phyloP scores from a whole-genome alignment of 2,888 invertebrate genomes.

The Cheilosia urbana region DNA sequence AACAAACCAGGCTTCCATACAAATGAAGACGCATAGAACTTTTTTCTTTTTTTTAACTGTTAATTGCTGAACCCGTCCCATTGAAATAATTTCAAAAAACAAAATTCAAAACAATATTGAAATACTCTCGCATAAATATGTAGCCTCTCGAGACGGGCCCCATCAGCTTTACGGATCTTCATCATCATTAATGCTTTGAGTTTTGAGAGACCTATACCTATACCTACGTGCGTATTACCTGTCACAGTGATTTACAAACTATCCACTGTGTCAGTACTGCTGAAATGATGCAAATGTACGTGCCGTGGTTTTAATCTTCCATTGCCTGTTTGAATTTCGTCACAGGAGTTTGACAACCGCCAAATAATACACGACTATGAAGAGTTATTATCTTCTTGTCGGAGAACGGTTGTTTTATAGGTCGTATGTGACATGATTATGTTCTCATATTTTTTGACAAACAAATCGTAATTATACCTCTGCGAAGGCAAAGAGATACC shows the following conservation, averaged over 20 bases:
- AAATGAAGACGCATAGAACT: constrained; percentile 50
- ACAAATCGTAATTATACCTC: constrained; percentile 62
- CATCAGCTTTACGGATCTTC: constrained; percentile 27
- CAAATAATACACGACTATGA: constrained; percentile 5
- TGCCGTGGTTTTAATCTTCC: constrained; percentile 45
- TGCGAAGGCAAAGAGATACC: background rate
- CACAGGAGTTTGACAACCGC: constrained; percentile 43
- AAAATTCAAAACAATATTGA: background rate
- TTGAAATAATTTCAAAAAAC: constrained; percentile 33
- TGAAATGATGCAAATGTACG: constrained; percentile 70
- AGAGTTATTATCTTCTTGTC: constrained; percentile 24
- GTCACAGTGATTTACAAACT: constrained; percentile 64
- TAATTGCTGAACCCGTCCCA: constrained; percentile 13
- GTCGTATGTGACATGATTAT: constrained; percentile 68
- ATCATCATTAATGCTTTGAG: constrained; percentile 44
- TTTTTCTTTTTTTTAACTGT: constrained; percentile 49
- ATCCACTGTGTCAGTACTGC: constrained; percentile 20
- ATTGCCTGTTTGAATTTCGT: constrained; percentile 40
- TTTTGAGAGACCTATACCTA: constrained; percentile 50
- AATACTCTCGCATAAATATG: constrained; percentile 13
- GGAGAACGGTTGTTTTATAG: constrained; percentile 67
- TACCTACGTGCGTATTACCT: constrained; percentile 54
- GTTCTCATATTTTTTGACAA: constrained; percentile 37
- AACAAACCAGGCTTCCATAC: constrained; percentile 36
- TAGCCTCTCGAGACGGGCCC: background rate